phyloP scores from a whole-genome alignment of 2,888 invertebrate species.

The Monopis laevigella region DNA sequence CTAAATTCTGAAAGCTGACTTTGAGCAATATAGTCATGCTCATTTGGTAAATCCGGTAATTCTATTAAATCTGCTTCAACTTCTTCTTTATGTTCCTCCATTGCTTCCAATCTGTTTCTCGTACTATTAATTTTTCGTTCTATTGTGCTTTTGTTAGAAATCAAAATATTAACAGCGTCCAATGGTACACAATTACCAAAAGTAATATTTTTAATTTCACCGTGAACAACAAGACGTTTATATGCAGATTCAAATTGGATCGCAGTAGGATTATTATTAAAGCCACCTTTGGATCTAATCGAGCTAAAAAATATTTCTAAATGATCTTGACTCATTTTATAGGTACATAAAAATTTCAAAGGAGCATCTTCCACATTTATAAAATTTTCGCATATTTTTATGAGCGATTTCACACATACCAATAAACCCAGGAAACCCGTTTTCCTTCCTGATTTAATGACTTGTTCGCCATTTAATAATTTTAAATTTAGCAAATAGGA shows the following conservation, averaged over 20 bases:
- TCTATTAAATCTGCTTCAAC: no score
- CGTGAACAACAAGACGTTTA: neutral
- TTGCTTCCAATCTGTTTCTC: neutral
- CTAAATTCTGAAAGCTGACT: no score
- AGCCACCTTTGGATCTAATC: conserved; percentile 15
- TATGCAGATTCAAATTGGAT: conserved; percentile 10
- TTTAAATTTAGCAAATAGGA: neutral
- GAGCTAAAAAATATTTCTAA: conserved; percentile 16
- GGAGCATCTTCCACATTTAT: no score
- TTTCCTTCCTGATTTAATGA: neutral
- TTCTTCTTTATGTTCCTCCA: neutral
- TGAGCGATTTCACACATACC: conserved; percentile 9
- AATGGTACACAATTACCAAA: neutral
- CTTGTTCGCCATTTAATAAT: neutral
- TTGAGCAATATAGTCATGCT: neutral
- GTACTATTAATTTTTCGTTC: neutral
- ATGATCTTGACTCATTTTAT: conserved; percentile 15
- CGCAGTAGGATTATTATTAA: no score
- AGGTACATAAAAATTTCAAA: conserved; percentile 14
- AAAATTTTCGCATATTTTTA: conserved; percentile 7
- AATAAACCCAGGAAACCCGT: conserved; percentile 16
- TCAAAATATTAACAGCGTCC: neutral
- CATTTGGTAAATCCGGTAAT: neutral
- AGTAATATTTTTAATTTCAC: neutral
- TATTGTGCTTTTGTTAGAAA: neutral